Evolutionary conservation across 2,888 invertebrate species (phyloP).

Genomic region (Dicranocentrus wangi): DNA sequence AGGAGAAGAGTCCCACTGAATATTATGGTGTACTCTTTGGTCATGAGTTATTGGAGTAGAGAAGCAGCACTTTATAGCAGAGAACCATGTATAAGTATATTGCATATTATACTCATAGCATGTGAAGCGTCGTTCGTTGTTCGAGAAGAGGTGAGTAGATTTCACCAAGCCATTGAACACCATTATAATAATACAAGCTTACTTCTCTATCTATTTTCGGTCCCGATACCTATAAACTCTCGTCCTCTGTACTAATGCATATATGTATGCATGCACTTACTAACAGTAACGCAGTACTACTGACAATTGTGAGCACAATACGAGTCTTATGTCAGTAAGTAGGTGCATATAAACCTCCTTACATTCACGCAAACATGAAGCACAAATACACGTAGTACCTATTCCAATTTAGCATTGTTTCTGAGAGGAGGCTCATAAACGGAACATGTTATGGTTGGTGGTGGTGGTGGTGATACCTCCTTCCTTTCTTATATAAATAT

Average conservation of each 20-base stretch:
- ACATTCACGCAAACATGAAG: background rate
- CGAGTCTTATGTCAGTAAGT: too few relatives aligned
- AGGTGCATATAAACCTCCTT: too few relatives aligned
- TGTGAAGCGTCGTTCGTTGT: background rate
- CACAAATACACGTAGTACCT: background rate
- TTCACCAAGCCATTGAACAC: conserved; percentile 9
- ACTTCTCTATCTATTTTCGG: conserved; percentile 8
- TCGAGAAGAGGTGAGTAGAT: conserved; percentile 11
- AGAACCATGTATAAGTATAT: background rate
- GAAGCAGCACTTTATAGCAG: background rate
- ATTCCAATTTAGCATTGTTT: background rate
- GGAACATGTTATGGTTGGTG: conserved; percentile 1
- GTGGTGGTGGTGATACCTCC: conserved; percentile 4
- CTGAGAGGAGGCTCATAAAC: background rate
- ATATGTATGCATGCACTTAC: too few relatives aligned
- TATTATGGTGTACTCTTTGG: background rate
- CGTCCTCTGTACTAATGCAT: background rate
- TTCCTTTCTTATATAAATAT: background rate
- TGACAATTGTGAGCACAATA: too few relatives aligned
- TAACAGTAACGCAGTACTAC: too few relatives aligned
- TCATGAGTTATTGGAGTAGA: conserved; percentile 9
- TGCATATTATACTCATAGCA: background rate
- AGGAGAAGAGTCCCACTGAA: background rate
- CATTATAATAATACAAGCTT: background rate
- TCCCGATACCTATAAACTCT: background rate